A percentile compares a stretch with the other conserved stretches of the same genome.
phyloP scores from a whole-genome alignment of 2,113 vertebrate species.

The Notothenia coriiceps region DNA sequence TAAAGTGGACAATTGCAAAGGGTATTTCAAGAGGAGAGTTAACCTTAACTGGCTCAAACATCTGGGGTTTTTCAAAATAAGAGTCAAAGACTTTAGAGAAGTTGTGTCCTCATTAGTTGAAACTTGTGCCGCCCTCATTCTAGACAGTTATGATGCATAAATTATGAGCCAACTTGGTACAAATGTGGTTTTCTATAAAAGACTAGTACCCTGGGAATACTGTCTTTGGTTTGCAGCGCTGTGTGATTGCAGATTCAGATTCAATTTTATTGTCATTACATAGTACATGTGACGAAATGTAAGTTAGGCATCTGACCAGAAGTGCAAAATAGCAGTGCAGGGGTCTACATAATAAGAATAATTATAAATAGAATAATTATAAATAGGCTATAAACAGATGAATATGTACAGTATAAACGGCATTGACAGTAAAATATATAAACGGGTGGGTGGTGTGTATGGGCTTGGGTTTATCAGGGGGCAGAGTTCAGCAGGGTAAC shows the following conservation, averaged over 20 bases:
- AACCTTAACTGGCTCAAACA: slow-evolving; percentile 35
- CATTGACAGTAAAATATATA: no score
- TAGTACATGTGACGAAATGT: no score
- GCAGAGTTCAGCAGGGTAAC: no score
- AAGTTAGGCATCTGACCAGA: no score
- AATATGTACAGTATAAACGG: no score
- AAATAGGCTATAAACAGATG: no score
- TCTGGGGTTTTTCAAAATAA: not conserved
- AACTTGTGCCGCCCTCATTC: not conserved
- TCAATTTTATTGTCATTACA: no score
- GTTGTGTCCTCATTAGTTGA: slow-evolving; percentile 21
- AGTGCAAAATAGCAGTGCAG: no score
- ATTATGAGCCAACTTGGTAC: slow-evolving; percentile 39
- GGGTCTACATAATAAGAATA: no score
- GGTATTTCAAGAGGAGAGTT: slow-evolving; percentile 20
- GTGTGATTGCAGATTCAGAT: slow-evolving; percentile 1
- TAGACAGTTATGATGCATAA: slow-evolving; percentile 12
- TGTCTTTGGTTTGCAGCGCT: slow-evolving; percentile 32
- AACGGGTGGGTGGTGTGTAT: no score
- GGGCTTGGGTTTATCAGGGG: no score
- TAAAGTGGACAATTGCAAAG: slow-evolving; percentile 2
- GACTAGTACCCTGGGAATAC: not conserved
- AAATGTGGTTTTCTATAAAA: slow-evolving; percentile 51
- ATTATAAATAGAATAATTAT: no score
- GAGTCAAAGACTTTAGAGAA: slow-evolving; percentile 20